These are phyloP conservation scores for Diarsia rubi DNA, from an alignment of 2,888 invertebrate genomes.

Conservation along the genomic window DNA sequence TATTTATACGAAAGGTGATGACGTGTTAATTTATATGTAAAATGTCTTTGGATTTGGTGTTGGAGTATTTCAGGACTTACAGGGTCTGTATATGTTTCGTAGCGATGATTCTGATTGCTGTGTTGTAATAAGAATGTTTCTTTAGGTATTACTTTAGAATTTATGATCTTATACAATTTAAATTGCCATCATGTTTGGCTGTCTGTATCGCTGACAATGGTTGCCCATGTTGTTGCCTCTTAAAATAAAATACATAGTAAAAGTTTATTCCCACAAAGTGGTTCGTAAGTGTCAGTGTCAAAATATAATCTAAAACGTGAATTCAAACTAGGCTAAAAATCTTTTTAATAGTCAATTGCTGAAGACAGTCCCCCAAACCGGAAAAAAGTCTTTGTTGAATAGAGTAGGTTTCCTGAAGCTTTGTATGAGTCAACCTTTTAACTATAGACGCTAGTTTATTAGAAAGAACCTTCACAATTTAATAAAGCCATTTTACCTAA, in stretches of 20 bases:
- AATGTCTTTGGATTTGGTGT: slow-evolving; percentile 28
- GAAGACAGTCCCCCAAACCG: not conserved
- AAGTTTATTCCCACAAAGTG: too few species aligned
- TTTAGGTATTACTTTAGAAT: not conserved
- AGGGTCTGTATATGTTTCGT: not conserved
- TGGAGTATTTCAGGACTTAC: not conserved
- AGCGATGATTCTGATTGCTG: not conserved
- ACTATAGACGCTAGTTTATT: not conserved
- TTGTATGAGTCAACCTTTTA: not conserved
- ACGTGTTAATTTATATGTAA: slow-evolving; percentile 50
- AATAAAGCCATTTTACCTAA: slow-evolving; percentile 6
- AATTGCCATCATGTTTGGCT: not conserved
- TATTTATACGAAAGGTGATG: slow-evolving; percentile 58
- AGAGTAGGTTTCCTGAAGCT: not conserved
- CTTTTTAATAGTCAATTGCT: not conserved
- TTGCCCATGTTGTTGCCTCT: not conserved
- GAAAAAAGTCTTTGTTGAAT: not conserved
- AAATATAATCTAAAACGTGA: not conserved
- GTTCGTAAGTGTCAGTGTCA: too few species aligned
- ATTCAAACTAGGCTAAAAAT: not conserved
- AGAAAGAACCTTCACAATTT: not conserved
- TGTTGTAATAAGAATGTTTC: not conserved
- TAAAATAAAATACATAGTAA: not conserved
- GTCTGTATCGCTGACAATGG: not conserved
- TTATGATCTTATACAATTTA: not conserved